These are phyloP conservation scores for Paramisgurnus dabryanus DNA, from an alignment of 2,113 vertebrate species.

Conservation along the genomic window DNA sequence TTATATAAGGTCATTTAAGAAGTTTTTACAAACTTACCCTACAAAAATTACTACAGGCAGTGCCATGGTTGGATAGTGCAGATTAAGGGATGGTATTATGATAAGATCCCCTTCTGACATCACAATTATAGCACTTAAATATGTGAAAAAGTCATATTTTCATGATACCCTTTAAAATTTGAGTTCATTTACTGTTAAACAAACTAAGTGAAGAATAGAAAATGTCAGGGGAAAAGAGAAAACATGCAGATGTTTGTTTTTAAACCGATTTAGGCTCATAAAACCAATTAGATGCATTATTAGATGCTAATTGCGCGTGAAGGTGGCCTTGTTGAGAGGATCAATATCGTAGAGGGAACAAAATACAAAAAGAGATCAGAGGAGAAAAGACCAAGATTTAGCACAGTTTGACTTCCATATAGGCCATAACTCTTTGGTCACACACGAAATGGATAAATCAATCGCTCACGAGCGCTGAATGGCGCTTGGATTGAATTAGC, in stretches of 20 bases:
- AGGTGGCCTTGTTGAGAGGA: slow-evolving; percentile 60
- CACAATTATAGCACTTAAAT: no score
- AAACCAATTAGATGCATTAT: slow-evolving; percentile 60
- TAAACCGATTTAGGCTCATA: slow-evolving; percentile 67
- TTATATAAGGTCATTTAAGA: no score
- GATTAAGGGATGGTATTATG: no score
- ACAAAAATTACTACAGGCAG: no score
- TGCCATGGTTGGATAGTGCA: no score
- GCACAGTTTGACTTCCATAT: slow-evolving; percentile 42
- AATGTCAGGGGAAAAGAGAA: no score
- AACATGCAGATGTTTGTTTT: slow-evolving; percentile 61
- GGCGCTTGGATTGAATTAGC: slow-evolving; percentile 62
- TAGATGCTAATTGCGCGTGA: slow-evolving; percentile 63
- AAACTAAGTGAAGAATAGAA: no score
- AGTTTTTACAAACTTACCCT: no score
- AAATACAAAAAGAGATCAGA: slow-evolving; percentile 9
- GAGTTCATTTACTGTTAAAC: no score
- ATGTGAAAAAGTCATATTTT: no score
- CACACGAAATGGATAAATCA: slow-evolving; percentile 63
- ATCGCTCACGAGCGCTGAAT: slow-evolving; percentile 46
- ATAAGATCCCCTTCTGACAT: no score
- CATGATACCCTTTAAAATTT: no score
- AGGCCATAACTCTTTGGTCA: slow-evolving; percentile 56
- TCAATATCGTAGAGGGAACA: slow-evolving; percentile 60
- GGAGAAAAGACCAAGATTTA: neutral